A percentile compares a stretch with the other conserved stretches of the same genome.
Evolutionary conservation across 2,888 invertebrate genomes (phyloP).

Genomic region (Antitype chi): DNA sequence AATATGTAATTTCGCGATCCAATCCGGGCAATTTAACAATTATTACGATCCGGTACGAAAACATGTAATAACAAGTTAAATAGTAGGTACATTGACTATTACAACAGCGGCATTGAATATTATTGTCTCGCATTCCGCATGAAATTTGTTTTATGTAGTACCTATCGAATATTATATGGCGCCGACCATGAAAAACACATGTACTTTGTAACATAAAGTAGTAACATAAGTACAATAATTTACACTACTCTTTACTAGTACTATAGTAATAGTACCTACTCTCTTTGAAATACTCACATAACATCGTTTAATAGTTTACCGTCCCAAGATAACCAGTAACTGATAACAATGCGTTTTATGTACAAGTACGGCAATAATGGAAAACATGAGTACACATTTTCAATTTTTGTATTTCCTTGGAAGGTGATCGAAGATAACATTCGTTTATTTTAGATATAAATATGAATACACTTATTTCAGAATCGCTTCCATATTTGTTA

Average conservation of each 20-base stretch:
- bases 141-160: neutral
- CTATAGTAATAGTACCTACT: no score
- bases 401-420: neutral
- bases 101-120: neutral
- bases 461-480: no score
- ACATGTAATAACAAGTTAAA: neutral
- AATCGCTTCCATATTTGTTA: no score
- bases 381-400: neutral
- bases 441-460: no score
- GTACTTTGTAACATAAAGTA: neutral
- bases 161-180: no score
- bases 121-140: neutral
- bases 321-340: constrained; percentile 35
- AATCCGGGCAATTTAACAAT: neutral
- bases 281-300: neutral
- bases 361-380: constrained; percentile 5
- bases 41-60: neutral
- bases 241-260: neutral
- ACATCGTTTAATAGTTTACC: constrained; percentile 25
- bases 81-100: neutral
- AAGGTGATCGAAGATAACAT: neutral
- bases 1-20: neutral
- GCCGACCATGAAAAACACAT: neutral
- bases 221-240: neutral
- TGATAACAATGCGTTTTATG: constrained; percentile 29